Percentiles rank a stretch among this genome's conserved stretches.
These are phyloP conservation scores for Squalus acanthias DNA, from an alignment of 2,797 vertebrate genomes.

Conservation along the genomic window DNA sequence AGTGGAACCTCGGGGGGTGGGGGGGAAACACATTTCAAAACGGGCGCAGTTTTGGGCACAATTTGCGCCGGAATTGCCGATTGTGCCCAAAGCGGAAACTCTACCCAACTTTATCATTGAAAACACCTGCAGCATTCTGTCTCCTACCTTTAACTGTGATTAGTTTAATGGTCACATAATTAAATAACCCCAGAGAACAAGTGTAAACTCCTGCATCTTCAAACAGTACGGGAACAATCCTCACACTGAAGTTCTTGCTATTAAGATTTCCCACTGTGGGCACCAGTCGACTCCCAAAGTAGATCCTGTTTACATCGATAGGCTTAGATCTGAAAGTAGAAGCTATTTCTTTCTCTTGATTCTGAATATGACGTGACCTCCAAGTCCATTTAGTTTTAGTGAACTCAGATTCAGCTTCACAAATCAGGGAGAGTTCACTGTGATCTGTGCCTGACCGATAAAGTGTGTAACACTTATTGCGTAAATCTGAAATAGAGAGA, in stretches of 20 bases:
- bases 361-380: background rate
- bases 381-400: background rate
- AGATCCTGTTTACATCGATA: background rate
- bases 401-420: background rate
- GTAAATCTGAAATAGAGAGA: background rate
- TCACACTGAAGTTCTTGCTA: background rate
- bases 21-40: too few species aligned
- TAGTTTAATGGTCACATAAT: background rate
- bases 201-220: constrained; percentile 4
- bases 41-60: too few species aligned
- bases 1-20: too few species aligned
- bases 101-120: background rate
- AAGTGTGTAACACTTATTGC: background rate
- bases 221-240: background rate
- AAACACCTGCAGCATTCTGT: background rate
- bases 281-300: background rate
- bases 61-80: too few species aligned
- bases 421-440: background rate
- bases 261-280: background rate
- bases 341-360: background rate
- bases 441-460: background rate
- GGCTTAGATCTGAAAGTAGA: background rate
- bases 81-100: too few species aligned
- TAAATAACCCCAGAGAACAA: background rate
- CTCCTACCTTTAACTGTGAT: constrained; percentile 3